These are phyloP conservation scores for Formicarius rufipectus DNA, from an alignment of 2,113 vertebrate species.

Conservation along the genomic window DNA sequence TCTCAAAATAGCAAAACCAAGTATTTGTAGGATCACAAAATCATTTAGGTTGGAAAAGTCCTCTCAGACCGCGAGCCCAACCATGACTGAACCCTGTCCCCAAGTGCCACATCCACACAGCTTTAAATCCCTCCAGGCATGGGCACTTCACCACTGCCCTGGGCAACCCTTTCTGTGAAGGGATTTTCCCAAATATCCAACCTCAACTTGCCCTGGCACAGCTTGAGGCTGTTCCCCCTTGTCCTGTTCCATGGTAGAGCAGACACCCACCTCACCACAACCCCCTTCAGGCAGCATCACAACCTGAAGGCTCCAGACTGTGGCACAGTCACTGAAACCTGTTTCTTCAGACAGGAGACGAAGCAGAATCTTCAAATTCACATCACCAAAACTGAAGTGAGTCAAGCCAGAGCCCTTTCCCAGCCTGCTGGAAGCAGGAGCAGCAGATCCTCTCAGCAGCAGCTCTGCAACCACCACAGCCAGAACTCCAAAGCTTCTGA, in stretches of 20 bases:
- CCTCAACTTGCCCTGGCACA: not conserved
- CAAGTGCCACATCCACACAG: rapidly evolving
- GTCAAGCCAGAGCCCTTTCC: not conserved
- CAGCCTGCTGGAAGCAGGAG: not conserved
- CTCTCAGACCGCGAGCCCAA: not conserved
- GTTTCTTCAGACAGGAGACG: not conserved
- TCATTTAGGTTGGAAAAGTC: not conserved
- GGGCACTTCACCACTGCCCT: not conserved
- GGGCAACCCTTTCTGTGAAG: not conserved
- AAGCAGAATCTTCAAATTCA: not conserved
- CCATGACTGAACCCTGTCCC: not conserved
- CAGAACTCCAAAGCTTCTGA: not conserved
- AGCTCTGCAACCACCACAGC: not conserved
- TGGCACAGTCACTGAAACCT: not conserved
- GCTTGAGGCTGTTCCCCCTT: not conserved
- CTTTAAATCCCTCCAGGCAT: not conserved
- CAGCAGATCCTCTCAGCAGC: not conserved
- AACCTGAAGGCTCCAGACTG: not conserved
- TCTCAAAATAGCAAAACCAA: not conserved
- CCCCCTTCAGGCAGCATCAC: not conserved
- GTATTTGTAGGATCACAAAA: not conserved
- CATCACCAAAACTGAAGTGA: not conserved
- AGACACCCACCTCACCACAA: not conserved
- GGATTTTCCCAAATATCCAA: not conserved
- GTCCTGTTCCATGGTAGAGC: not conserved